Base-by-base conservation (phyloP, 2,113 vertebrate species). In the Coracopsis vasa region DNA sequence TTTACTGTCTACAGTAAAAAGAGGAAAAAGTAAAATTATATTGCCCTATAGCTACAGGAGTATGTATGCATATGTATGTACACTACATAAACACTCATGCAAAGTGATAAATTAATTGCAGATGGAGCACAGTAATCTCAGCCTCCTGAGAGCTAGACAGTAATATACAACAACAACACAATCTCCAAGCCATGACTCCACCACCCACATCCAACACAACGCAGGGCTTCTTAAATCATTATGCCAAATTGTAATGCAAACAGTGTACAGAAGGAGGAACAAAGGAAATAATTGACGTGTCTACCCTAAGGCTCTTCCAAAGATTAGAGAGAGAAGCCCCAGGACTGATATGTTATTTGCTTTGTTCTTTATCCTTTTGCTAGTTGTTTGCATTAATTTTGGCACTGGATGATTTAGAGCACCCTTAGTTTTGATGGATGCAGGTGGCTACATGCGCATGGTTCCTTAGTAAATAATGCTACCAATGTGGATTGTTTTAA, bases 341-440 rank as follows among this genome's bases (percentile, higher is more conserved):
- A 71, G 44, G 80, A 86, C 35, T 94, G 80, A 31, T 72, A 62
- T 71, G 67, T 92, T 92, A 81, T 96, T 95, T 96, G 93, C 86
- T 98, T 97, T 95, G 89, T 97, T 97, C 89, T 89, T 95, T 92
- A 58, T 85, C 61, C 82, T 96, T 94, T 88, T 65, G 35, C 39
- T 77, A 35, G 61, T 77, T 95, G 71, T 95, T 97, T 94, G 94
- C 91, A 93, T 96, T 94, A 95, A 78, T 80, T 96, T 97, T 97
- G 85, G 95, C 93, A 84, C 75, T 79, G 67, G 93, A 69, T 97
- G 90, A 97, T 97, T 97, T 95, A 97, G 54, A 92, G 69, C 73
- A 92, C 53, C 90, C 82, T 91, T 58, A 47, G 73, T 95, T 92
- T 95, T 90, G 74, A 91, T 95, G 94, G 87, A 96, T 95, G 91